Percentiles rank a stretch among this genome's conserved stretches.
Conservation (phyloP, 92 coral and sea anemone species). For the Porites evermanni region DNA sequence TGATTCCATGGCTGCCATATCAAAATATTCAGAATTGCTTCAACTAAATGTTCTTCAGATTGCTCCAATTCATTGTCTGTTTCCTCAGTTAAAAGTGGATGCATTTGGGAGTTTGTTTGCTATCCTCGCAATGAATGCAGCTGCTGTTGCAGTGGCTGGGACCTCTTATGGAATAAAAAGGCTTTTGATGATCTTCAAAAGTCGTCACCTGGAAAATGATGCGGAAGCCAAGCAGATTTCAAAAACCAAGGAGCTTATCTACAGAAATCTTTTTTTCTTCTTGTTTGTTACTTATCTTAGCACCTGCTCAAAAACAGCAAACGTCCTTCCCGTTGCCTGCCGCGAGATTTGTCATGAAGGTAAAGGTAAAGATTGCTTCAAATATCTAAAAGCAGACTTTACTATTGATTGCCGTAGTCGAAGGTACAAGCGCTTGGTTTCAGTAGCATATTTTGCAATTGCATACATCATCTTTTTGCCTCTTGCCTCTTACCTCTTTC, state of each 20-base stretch:
- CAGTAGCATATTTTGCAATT: conserved; percentile 4
- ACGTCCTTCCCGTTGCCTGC: conserved; percentile 2
- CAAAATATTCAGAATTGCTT: conserved; percentile 10
- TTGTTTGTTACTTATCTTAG: conserved; percentile 4
- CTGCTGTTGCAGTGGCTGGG: neutral
- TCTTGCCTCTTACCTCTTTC: neutral
- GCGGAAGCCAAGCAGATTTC: neutral
- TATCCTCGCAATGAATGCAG: neutral
- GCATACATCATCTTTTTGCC: neutral
- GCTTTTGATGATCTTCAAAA: neutral
- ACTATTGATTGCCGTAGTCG: neutral
- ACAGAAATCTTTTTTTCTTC: conserved; percentile 14
- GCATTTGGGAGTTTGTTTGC: conserved; percentile 2
- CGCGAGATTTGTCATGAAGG: conserved; percentile 1
- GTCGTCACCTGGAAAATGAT: neutral
- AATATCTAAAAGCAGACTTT: conserved; percentile 9
- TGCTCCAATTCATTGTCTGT: conserved; percentile 5
- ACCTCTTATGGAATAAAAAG: neutral
- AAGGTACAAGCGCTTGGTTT: conserved; percentile 3
- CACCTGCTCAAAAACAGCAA: conserved; percentile 14
- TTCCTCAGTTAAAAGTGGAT: neutral
- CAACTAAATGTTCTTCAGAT: conserved; percentile 21
- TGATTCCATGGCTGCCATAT: neutral
- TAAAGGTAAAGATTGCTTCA: neutral
- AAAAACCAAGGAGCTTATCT: neutral